phyloP scores from a whole-genome alignment of 37 sponge, comb jelly and placozoan genomes.

The Eunapius fragilis region DNA sequence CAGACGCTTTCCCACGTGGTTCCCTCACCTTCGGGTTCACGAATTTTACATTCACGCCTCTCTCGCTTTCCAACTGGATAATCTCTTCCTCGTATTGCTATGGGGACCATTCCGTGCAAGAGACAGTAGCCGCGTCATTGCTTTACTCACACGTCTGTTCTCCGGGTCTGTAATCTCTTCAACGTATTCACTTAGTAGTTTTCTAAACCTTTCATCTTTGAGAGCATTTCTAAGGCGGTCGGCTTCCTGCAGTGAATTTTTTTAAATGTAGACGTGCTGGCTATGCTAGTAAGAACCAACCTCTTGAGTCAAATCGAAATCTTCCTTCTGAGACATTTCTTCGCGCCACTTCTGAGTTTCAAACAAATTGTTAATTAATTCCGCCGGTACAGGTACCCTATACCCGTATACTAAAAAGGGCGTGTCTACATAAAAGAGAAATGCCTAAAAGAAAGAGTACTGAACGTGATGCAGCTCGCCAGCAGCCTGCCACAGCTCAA shows the following conservation, averaged over 20 bases:
- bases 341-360: not conserved
- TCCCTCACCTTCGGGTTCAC: constrained; percentile 73
- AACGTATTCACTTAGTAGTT: constrained; percentile 86
- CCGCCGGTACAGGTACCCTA: no score
- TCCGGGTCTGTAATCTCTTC: constrained; percentile 88
- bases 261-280: not conserved
- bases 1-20: not conserved
- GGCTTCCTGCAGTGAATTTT: constrained; percentile 66
- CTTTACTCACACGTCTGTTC: constrained; percentile 52
- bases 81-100: constrained; percentile 90
- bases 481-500: not conserved
- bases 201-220: constrained; percentile 89
- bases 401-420: not conserved
- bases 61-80: constrained; percentile 73
- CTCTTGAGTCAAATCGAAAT: constrained; percentile 8
- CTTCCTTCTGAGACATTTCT: constrained; percentile 1
- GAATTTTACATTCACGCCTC: constrained; percentile 90
- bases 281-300: not conserved
- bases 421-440: not conserved
- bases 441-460: not conserved
- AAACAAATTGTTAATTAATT: not conserved
- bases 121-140: not conserved
- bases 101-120: not conserved
- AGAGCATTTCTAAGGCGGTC: constrained; percentile 69
- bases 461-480: not conserved